These are phyloP conservation scores for Paratilapia polleni DNA, from an alignment of 2,113 vertebrate species.

Conservation along the genomic window DNA sequence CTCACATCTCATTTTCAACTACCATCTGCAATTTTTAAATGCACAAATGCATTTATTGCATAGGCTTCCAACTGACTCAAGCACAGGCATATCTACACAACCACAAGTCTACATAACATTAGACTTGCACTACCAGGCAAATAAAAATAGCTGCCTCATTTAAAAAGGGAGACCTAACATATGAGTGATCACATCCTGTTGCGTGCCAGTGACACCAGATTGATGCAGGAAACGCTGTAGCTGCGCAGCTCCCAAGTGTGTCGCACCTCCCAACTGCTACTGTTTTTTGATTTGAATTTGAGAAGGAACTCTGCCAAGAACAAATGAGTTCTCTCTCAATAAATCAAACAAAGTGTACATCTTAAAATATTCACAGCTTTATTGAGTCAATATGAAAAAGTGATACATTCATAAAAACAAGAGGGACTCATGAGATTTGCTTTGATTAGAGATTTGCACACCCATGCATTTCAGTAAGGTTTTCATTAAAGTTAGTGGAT, in stretches of 20 bases:
- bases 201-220: slow-evolving; percentile 25
- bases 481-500: neutral
- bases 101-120: neutral
- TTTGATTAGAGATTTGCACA: slow-evolving; percentile 51
- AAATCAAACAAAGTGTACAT: neutral
- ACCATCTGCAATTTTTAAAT: neutral
- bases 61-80: neutral
- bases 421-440: slow-evolving; percentile 13
- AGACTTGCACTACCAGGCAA: neutral
- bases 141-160: neutral
- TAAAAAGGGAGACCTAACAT: slow-evolving; percentile 6
- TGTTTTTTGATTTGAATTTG: neutral
- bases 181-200: slow-evolving; percentile 65
- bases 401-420: slow-evolving; percentile 73
- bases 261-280: too few relatives aligned
- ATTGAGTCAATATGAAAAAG: slow-evolving; percentile 75
- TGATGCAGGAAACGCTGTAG: slow-evolving; percentile 48
- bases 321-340: neutral
- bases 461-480: slow-evolving; percentile 58
- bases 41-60: neutral
- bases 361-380: slow-evolving; percentile 79
- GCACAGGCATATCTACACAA: neutral
- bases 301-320: neutral
- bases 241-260: slow-evolving; percentile 15
- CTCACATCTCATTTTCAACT: neutral